Percentiles rank a stretch among this genome's conserved stretches.
phyloP scores from a whole-genome alignment of 2,888 invertebrate species.

The Ormyrus labotus region DNA sequence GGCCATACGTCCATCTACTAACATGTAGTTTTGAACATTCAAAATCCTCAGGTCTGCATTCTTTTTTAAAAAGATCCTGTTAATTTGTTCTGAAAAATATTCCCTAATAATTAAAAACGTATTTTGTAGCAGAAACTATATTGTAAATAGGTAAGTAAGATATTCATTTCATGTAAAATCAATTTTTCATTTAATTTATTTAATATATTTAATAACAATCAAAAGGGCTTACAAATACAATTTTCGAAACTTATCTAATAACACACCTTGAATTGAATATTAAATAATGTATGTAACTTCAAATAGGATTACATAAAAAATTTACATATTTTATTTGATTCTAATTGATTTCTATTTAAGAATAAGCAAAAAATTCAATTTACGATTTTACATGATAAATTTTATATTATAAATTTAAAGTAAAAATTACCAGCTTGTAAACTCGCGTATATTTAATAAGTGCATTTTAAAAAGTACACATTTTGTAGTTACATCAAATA shows the following conservation, averaged over 20 bases:
- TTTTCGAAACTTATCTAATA: slow-evolving; percentile 30
- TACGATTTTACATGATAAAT: background rate
- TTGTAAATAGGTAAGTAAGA: too few species aligned
- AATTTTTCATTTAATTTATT: slow-evolving; percentile 39
- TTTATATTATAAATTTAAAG: slow-evolving; percentile 20
- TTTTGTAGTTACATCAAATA: slow-evolving; percentile 38
- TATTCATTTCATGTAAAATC: background rate
- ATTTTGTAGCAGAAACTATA: too few species aligned
- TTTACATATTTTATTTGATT: slow-evolving; percentile 23
- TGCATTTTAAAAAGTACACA: slow-evolving; percentile 18
- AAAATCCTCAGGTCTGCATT: too few species aligned
- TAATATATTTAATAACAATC: slow-evolving; percentile 38
- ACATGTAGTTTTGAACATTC: too few species aligned
- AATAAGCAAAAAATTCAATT: background rate
- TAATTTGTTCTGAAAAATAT: too few species aligned
- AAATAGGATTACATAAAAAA: slow-evolving; percentile 42
- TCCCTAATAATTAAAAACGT: too few species aligned
- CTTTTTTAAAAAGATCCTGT: too few species aligned
- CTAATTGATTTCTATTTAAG: slow-evolving; percentile 3
- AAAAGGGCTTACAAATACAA: slow-evolving; percentile 34
- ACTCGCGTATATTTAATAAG: slow-evolving; percentile 20
- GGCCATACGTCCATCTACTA: too few species aligned
- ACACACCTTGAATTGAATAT: slow-evolving; percentile 33
- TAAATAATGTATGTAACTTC: slow-evolving; percentile 33
- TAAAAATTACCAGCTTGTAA: slow-evolving; percentile 4